A percentile compares a stretch with the other conserved stretches of the same genome.
Evolutionary conservation across 2,797 vertebrate genomes (phyloP).

Genomic region (Rhabdophis nuchalis): DNA sequence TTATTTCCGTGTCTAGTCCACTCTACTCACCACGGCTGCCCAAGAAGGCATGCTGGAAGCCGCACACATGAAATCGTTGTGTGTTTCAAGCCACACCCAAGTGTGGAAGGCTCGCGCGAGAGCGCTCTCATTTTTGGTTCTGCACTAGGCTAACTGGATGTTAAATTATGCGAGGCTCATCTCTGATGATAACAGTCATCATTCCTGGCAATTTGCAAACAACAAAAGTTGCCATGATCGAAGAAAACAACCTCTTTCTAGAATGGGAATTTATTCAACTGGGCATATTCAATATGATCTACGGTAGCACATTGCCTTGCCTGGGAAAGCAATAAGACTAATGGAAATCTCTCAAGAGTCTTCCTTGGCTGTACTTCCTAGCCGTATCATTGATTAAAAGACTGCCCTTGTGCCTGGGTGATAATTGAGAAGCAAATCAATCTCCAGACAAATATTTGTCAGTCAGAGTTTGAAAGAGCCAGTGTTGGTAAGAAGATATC

Average conservation of each 20-base stretch:
- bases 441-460: conserved; percentile 49
- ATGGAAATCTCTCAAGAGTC: neutral
- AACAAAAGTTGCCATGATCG: neutral
- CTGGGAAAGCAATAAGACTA: neutral
- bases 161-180: too few relatives aligned
- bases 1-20: too few relatives aligned
- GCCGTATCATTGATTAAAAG: conserved; percentile 47
- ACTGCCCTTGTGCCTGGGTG: conserved; percentile 38
- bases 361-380: conserved; percentile 24
- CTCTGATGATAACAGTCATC: neutral
- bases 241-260: conserved; percentile 24
- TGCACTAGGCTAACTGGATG: too few relatives aligned
- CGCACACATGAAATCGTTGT: too few relatives aligned
- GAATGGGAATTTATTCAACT: neutral
- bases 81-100: accelerated
- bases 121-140: too few relatives aligned
- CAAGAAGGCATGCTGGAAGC: too few relatives aligned
- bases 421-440: conserved; percentile 54
- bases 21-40: too few relatives aligned
- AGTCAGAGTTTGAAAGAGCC: conserved; percentile 30
- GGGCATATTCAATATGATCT: conserved; percentile 20
- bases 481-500: accelerated
- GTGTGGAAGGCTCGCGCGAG: too few relatives aligned
- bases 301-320: conserved; percentile 7
- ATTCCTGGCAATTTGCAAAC: accelerated